phyloP scores from a whole-genome alignment of 2,113 vertebrate species.

The Hemiprocne comata region DNA sequence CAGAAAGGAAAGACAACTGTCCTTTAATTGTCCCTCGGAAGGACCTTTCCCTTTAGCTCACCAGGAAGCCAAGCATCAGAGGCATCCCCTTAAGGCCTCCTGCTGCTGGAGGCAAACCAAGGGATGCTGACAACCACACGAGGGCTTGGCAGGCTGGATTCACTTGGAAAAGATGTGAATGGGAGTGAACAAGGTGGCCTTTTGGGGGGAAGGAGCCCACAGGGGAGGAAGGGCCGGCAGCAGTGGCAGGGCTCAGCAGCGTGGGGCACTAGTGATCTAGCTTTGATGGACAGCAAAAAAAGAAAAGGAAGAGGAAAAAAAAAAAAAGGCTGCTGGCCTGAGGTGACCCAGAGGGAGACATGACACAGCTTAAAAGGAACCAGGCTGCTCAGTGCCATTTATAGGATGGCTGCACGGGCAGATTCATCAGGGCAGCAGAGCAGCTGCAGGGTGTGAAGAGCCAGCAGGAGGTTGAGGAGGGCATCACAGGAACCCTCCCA shows the following conservation, averaged over 20 bases:
- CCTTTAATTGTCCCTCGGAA: neutral
- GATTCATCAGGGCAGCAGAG: neutral
- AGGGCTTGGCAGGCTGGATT: accelerated
- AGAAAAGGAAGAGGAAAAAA: no score
- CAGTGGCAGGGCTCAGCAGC: conserved; percentile 45
- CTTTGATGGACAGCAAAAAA: neutral
- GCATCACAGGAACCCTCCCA: neutral
- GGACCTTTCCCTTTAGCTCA: neutral
- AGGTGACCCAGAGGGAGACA: neutral
- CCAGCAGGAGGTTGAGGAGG: neutral
- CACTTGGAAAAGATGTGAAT: accelerated
- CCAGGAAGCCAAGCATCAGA: accelerated
- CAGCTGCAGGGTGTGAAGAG: accelerated
- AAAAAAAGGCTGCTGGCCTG: neutral
- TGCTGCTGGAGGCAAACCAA: neutral
- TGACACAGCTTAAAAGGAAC: neutral
- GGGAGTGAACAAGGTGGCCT: accelerated
- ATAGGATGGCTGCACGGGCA: neutral
- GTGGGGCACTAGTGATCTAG: conserved; percentile 53
- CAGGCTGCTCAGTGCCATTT: neutral
- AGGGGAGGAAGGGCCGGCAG: neutral
- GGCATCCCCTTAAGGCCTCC: accelerated
- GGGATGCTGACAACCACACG: accelerated
- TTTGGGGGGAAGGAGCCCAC: accelerated
- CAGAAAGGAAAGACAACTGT: neutral